Percentiles rank a stretch among this genome's conserved stretches.
phyloP scores from a whole-genome alignment of 2,113 vertebrate species.

The Pangasianodon hypophthalmus region DNA sequence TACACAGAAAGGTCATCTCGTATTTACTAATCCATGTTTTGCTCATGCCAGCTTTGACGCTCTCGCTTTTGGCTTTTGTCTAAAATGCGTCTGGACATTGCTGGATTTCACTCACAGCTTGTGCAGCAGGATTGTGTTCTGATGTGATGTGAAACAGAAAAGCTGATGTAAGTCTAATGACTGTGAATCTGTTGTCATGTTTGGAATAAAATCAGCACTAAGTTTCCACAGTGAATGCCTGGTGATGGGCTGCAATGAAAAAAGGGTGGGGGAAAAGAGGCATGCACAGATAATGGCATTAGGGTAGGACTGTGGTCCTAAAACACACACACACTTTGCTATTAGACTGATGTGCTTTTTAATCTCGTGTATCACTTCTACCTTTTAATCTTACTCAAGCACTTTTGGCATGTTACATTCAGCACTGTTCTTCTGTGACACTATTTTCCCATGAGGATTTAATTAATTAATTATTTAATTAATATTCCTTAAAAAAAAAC shows the following conservation, averaged over 20 bases:
- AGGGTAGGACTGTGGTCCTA: neutral
- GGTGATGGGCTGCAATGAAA: no score
- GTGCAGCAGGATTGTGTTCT: neutral
- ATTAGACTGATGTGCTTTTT: neutral
- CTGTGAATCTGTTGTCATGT: neutral
- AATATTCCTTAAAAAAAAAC: no score
- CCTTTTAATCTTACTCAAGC: no score
- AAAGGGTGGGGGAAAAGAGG: no score
- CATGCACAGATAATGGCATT: neutral
- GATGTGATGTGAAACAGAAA: neutral
- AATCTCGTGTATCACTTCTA: neutral
- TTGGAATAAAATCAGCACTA: neutral
- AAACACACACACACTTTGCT: neutral
- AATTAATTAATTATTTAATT: no score
- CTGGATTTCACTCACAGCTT: neutral
- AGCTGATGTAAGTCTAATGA: neutral
- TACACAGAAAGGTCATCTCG: constrained; percentile 5
- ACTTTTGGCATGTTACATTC: no score
- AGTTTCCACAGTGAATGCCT: neutral
- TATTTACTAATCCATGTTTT: neutral
- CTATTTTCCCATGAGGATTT: no score
- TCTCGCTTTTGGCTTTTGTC: constrained; percentile 9
- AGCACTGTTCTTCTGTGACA: neutral
- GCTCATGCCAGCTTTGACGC: neutral
- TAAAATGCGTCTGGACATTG: constrained; percentile 1